Evolutionary conservation across 2,113 vertebrate genomes (phyloP).

Genomic region (Donacobius atricapilla): DNA sequence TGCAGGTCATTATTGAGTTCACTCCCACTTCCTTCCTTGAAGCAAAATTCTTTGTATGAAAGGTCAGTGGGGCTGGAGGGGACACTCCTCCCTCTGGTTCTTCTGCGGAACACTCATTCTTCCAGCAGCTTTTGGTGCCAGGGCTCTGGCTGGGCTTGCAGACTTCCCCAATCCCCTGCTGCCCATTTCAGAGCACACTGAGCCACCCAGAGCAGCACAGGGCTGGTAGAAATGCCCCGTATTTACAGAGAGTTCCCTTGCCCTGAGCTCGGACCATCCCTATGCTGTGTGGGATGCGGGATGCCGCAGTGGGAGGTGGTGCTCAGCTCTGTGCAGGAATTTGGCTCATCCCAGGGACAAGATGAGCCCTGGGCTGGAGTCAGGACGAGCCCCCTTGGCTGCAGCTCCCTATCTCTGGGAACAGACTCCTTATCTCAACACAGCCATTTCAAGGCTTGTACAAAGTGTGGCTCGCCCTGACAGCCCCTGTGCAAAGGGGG

Average conservation of each 20-base stretch:
- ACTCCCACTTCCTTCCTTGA: not conserved
- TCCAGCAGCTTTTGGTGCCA: not conserved
- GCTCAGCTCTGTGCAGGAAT: not conserved
- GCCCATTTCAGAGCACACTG: rapidly evolving
- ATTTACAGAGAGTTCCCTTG: not conserved
- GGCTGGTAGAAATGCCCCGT: not conserved
- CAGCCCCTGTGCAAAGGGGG: not conserved
- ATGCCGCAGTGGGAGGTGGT: not conserved
- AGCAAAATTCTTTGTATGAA: not conserved
- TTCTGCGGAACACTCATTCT: not conserved
- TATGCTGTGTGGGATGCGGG: rapidly evolving
- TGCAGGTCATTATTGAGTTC: not conserved
- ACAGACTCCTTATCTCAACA: not conserved
- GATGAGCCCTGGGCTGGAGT: not conserved
- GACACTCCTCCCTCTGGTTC: not conserved
- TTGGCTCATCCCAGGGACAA: not conserved
- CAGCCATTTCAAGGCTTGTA: not conserved
- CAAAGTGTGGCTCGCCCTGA: rapidly evolving
- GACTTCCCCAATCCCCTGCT: not conserved
- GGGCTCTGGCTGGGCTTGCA: not conserved
- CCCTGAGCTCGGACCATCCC: not conserved
- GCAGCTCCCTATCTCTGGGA: not conserved
- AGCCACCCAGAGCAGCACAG: not conserved
- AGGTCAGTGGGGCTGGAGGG: not conserved
- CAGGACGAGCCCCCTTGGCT: rapidly evolving